Evolutionary conservation across 2,113 vertebrate genomes (phyloP).

Genomic region (Lamprotornis superbus): DNA sequence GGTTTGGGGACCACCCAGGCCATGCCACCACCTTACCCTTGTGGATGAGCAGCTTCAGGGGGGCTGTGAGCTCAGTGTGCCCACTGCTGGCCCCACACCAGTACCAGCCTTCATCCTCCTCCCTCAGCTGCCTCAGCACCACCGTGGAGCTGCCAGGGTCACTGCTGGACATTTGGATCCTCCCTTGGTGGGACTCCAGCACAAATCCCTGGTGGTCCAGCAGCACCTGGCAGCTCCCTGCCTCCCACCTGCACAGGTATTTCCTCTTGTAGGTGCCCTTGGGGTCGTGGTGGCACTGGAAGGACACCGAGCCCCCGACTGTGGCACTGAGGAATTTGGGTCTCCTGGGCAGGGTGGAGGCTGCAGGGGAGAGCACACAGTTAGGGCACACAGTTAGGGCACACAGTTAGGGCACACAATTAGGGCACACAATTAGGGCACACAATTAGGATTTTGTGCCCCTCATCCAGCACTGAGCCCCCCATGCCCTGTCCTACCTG

Average conservation of each 20-base stretch:
- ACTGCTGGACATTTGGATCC: background rate
- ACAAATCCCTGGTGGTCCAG: background rate
- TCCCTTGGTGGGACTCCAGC: background rate
- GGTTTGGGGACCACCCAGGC: background rate
- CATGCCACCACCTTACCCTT: background rate
- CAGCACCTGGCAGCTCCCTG: background rate
- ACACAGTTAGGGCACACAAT: no score
- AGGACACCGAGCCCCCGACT: background rate
- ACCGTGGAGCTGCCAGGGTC: background rate
- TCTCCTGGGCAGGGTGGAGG: background rate
- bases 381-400: no score
- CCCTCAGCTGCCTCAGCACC: background rate
- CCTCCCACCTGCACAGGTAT: slow-evolving; percentile 50
- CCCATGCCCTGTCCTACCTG: background rate
- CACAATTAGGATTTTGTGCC: fast-evolving
- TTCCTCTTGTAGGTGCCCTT: background rate
- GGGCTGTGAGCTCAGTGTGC: background rate
- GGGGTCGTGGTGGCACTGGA: slow-evolving; percentile 1
- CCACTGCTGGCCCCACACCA: slow-evolving; percentile 24
- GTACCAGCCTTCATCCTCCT: slow-evolving; percentile 46
- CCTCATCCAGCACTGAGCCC: fast-evolving
- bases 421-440: no score
- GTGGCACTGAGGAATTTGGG: background rate
- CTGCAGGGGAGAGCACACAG: background rate
- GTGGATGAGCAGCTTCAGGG: slow-evolving; percentile 13